Base-by-base conservation (phyloP, 2,888 invertebrate genomes). In the Steromphala cineraria region DNA sequence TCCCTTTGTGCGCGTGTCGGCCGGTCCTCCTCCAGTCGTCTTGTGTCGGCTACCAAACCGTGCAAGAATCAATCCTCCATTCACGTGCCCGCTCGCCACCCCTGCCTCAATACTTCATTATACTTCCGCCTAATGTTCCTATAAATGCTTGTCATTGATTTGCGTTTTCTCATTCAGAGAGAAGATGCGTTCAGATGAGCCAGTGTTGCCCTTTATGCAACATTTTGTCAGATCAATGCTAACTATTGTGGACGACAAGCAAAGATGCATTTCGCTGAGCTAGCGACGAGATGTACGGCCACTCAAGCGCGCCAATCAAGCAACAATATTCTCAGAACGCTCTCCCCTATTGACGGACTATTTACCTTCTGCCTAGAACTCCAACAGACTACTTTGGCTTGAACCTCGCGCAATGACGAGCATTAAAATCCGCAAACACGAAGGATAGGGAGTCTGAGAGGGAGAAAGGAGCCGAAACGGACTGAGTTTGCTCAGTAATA, bases 91-190 rank as follows among this genome's bases (percentile, higher is more conserved):
- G 17, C 71, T 17, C 31, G 36, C 28, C 28, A 36, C 13, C 71
- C 71, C n/a, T 31, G 71, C 71, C n/a, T 31, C 31, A 3, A 36
- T 19, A 71, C 36, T 71, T 36, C 36, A 71, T 71, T 36, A 71
- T 71, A 71, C 71, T 71, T 71, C 28, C 71, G 36, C 28, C 17
- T 71, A 71, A 71, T 71, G 71, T 71, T 71, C 40, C 36, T 36
- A 36, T 71, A 71, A 71, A 71, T 71, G 71, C 36, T 71, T 71
- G 71, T 40, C 71, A 71, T 71, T 36, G 71, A 71, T 71, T 71
- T 71, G 28, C 17, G 71, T 71, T 71, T 71, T 71, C 71, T 40
- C 19, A 71, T 71, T 71, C 40, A 36, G 71, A 15, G 40, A 71
- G 40, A 28, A 19, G 71, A n/a, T 71, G 36, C 71, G 36, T 71